Evolutionary conservation across 2,797 vertebrate genomes (phyloP), one percentile per base, ranked within the genome.

Genomic region (Rhynchonycteris naso): DNA sequence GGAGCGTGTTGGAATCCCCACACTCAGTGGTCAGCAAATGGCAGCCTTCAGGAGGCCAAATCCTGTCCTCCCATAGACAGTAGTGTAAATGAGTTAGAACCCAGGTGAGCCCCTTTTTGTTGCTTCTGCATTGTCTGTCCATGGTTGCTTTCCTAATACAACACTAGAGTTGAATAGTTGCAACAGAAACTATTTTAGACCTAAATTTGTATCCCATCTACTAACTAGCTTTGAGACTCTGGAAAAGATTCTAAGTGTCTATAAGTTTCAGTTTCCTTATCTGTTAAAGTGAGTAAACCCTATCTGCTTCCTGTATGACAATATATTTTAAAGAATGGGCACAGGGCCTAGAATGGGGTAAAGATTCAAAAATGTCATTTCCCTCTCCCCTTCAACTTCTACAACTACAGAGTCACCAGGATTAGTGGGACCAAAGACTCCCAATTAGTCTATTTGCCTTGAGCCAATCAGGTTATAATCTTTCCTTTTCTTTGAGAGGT

Each of bases 181-280:
- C 22, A 26, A 24, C 75, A 8, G 21, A 78, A n/a, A 58, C 52
- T 33, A 56, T 33, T n/a, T 76, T 24, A 76, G 18, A 13, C 52
- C 69, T 58, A 26, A 43, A 33, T 86, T 50, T 52, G 24, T 54
- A 54, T 71, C 47, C 83, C 11, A 86, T 19, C 38, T 76, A 13
- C 26, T 71, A 79, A 59, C n/a, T 61, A 66, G 35, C n/a, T 91
- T 80, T 96, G 35, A 84, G 50, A 82, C 9, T 80, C 85, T 2
- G 12, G 56, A 63, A 22, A 92, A 91, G 74, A 95, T 59, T 76
- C 28, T 50, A 38, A 93, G 59, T 14, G 15, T 84, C 90, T 63
- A 76, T 74, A 18, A 72, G 14, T 24, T 43, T 91, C 63, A 21
- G 22, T 93, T 90, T 93, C 88, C 88, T 54, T 28, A 56, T 26